Evolutionary conservation across 2,113 vertebrate species (phyloP).

Genomic region (Hypanus sabinus): DNA sequence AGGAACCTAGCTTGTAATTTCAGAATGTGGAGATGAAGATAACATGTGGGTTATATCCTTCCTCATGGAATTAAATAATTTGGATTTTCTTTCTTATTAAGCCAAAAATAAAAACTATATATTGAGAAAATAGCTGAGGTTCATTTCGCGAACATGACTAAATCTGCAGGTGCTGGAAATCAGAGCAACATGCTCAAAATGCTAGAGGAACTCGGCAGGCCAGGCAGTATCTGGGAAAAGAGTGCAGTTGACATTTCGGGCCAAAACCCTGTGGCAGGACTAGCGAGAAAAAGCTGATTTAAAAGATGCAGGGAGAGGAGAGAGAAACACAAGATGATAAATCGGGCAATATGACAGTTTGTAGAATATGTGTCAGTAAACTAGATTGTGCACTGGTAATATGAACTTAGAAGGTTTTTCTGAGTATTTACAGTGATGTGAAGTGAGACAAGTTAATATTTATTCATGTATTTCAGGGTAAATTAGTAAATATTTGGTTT

Average conservation of each 20-base stretch:
- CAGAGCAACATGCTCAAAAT: too few species aligned
- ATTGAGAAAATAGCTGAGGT: too few species aligned
- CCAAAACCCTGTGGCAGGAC: too few species aligned
- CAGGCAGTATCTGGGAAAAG: too few species aligned
- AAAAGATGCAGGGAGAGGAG: too few species aligned
- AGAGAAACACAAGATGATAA: not conserved
- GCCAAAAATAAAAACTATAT: too few species aligned
- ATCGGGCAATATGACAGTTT: not conserved
- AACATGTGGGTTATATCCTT: not conserved
- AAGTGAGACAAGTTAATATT: constrained; percentile 21
- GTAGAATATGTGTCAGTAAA: not conserved
- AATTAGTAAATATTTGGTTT: not conserved
- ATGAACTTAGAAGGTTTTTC: not conserved
- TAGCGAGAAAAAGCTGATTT: too few species aligned
- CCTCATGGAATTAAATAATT: not conserved
- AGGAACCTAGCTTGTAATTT: too few species aligned
- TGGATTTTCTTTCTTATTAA: not conserved
- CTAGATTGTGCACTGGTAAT: not conserved
- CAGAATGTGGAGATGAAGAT: not conserved
- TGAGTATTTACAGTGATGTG: not conserved
- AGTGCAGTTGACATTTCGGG: too few species aligned
- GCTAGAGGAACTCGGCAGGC: too few species aligned
- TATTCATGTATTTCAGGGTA: not conserved
- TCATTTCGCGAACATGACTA: too few species aligned
- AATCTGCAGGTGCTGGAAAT: too few species aligned